Conservation (phyloP, 1,140 invertebrate genomes). For the Hypsibius dujardini region DNA sequence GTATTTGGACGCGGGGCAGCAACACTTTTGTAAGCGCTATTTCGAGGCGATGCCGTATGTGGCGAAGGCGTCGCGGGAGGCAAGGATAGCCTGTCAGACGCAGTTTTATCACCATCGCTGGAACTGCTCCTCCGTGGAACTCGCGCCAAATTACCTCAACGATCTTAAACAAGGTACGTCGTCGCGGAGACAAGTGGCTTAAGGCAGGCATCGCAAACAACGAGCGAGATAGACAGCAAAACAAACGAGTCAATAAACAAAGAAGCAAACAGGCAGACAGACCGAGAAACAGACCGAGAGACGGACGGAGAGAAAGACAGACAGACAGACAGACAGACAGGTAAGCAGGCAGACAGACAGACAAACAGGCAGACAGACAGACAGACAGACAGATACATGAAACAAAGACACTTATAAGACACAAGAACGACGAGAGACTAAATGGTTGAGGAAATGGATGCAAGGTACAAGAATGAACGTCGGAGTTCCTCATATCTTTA, state of each 20-base stretch:
- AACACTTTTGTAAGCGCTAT: constrained; percentile 54
- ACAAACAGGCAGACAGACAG: too few species aligned
- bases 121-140: constrained; percentile 61
- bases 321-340: too few species aligned
- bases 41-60: constrained; percentile 57
- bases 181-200: not conserved
- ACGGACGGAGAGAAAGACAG: too few species aligned
- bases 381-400: too few species aligned
- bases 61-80: constrained; percentile 46
- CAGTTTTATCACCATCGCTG: constrained; percentile 53
- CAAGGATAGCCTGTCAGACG: constrained; percentile 49
- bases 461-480: too few species aligned
- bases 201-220: not conserved
- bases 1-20: constrained; percentile 38
- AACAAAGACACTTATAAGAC: too few species aligned
- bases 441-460: too few species aligned
- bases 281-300: too few species aligned
- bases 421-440: too few species aligned
- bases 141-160: constrained; percentile 55
- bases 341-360: too few species aligned
- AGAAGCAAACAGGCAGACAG: not conserved
- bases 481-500: too few species aligned
- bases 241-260: not conserved
- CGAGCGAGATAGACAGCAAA: not conserved
- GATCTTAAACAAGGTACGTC: constrained; percentile 53